A percentile compares a stretch with the other conserved stretches of the same genome.
These are phyloP conservation scores for Pristis pectinata DNA, from an alignment of 2,797 vertebrate species.

Conservation along the genomic window DNA sequence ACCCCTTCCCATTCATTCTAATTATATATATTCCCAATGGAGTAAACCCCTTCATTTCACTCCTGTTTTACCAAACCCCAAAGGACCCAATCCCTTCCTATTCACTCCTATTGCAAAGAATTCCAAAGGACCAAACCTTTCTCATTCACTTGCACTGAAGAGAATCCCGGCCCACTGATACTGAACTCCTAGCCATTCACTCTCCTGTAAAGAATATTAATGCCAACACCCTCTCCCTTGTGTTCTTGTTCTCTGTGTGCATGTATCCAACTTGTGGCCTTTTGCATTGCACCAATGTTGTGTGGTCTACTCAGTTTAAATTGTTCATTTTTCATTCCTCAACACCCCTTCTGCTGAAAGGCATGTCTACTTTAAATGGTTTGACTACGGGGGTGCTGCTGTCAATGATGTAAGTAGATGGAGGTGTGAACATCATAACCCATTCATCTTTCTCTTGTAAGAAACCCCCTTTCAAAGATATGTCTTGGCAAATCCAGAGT, in stretches of 20 bases:
- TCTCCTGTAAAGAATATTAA: no score
- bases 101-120: no score
- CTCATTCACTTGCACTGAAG: not conserved
- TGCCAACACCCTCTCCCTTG: no score
- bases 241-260: not conserved
- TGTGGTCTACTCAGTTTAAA: not conserved
- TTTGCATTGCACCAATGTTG: not conserved
- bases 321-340: not conserved
- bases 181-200: no score
- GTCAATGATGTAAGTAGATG: not conserved
- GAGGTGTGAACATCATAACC: not conserved
- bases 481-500: not conserved
- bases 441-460: not conserved
- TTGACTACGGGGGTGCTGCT: not conserved
- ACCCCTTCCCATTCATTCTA: not conserved
- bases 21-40: not conserved
- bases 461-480: not conserved
- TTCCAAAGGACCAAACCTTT: not conserved
- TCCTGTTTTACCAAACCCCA: not conserved
- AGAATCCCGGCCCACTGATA: no score
- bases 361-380: not conserved
- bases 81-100: not conserved
- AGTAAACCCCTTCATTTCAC: not conserved
- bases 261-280: not conserved
- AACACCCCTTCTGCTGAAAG: not conserved